Conservation (phyloP, 2,113 vertebrate genomes). For the Myocastor coypus region DNA sequence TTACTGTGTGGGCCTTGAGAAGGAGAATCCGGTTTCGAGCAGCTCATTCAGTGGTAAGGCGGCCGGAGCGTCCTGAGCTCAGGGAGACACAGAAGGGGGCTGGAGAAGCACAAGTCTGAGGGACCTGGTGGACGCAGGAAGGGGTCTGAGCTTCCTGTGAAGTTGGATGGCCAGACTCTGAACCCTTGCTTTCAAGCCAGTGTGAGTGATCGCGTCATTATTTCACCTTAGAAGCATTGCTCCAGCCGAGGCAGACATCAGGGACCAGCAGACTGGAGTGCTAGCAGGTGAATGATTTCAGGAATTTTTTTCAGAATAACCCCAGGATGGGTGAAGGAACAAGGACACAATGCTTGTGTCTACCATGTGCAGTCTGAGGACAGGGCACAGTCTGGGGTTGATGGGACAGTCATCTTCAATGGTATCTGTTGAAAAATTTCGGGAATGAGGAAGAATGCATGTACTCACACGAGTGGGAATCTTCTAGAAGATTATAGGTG, state of each 20-base stretch:
- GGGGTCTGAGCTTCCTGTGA: neutral
- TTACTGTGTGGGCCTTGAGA: neutral
- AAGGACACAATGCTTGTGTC: neutral
- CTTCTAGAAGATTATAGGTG: neutral
- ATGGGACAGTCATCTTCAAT: neutral
- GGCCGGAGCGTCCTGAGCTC: neutral
- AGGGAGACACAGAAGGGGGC: neutral
- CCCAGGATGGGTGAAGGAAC: neutral
- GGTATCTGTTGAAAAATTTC: neutral
- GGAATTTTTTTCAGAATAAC: neutral
- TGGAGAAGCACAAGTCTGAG: neutral
- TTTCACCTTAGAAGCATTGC: neutral
- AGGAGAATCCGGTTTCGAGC: neutral
- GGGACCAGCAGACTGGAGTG: neutral
- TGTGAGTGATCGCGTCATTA: neutral
- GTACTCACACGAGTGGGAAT: neutral
- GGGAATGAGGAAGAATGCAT: neutral
- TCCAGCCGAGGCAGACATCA: neutral
- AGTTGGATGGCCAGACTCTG: neutral
- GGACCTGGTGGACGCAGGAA: neutral
- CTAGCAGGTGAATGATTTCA: neutral
- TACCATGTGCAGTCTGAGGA: neutral
- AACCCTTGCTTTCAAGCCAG: constrained; percentile 15
- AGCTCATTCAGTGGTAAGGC: neutral
- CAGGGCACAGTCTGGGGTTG: neutral